Evolutionary conservation across 2,797 vertebrate species (phyloP).

Genomic region (Cuculus canorus): DNA sequence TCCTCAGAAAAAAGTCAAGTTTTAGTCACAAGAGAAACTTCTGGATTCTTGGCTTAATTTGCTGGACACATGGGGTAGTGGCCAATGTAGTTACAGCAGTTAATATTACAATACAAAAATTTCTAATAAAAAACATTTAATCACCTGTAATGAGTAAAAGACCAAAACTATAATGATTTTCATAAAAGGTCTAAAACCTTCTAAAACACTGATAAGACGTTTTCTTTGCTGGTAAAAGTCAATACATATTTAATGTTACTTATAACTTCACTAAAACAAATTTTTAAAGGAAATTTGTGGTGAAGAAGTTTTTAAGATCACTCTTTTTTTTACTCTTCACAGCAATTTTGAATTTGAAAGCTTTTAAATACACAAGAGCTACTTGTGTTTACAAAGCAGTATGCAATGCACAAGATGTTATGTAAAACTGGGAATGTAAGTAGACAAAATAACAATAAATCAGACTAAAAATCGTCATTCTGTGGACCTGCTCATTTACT

Average conservation of each 20-base stretch:
- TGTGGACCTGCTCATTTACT: not conserved
- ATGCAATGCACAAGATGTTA: not conserved
- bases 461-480: not conserved
- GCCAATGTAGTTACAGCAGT: not conserved
- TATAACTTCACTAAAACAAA: not conserved
- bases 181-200: not conserved
- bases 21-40: not conserved
- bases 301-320: not conserved
- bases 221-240: not conserved
- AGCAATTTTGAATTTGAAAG: not conserved
- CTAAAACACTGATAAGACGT: not conserved
- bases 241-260: not conserved
- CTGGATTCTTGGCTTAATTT: not conserved
- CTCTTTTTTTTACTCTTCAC: not conserved
- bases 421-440: not conserved
- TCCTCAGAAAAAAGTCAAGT: too few species aligned
- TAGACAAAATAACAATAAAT: not conserved
- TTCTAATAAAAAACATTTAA: not conserved
- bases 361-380: not conserved
- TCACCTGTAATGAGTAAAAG: not conserved
- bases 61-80: not conserved
- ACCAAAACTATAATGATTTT: not conserved
- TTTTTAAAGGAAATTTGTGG: not conserved
- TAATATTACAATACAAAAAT: slow-evolving; percentile 36
- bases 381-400: not conserved